These are phyloP conservation scores for Venustaconcha ellipsiformis DNA, from an alignment of 1,140 invertebrate species.

Conservation along the genomic window DNA sequence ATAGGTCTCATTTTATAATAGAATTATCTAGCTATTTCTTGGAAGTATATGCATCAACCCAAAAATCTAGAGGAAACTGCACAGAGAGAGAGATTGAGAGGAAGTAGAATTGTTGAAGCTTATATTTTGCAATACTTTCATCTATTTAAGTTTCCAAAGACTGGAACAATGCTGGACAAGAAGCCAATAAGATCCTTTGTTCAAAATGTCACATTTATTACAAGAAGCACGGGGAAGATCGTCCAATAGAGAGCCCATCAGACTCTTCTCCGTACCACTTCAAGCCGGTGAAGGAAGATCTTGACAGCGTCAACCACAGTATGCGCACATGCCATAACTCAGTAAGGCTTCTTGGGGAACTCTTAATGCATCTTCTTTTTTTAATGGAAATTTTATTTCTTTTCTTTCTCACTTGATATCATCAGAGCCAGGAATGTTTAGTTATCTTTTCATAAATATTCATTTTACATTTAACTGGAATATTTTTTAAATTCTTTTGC, in stretches of 20 bases:
- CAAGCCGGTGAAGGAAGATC: constrained; percentile 76
- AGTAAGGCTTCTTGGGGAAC: constrained; percentile 31
- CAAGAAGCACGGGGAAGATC: constrained; percentile 84
- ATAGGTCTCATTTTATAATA: no score
- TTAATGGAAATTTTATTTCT: no score
- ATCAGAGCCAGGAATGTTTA: no score
- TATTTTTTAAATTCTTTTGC: no score
- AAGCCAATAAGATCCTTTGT: constrained; percentile 77
- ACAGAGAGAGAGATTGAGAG: neutral
- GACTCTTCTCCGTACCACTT: constrained; percentile 75
- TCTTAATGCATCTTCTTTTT: no score
- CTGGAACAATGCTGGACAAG: constrained; percentile 83
- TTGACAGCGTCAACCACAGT: constrained; percentile 73
- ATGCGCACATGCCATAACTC: constrained; percentile 72
- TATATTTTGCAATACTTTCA: neutral
- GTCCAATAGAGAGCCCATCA: constrained; percentile 50
- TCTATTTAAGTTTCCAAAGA: constrained; percentile 75
- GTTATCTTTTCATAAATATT: no score
- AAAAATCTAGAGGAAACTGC: no score
- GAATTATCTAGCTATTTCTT: no score
- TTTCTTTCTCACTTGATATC: no score
- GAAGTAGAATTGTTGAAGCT: neutral
- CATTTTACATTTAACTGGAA: no score
- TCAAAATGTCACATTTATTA: constrained; percentile 84
- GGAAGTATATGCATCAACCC: no score